Conservation (phyloP, 1,140 invertebrate species). For the Magallana gigas region DNA sequence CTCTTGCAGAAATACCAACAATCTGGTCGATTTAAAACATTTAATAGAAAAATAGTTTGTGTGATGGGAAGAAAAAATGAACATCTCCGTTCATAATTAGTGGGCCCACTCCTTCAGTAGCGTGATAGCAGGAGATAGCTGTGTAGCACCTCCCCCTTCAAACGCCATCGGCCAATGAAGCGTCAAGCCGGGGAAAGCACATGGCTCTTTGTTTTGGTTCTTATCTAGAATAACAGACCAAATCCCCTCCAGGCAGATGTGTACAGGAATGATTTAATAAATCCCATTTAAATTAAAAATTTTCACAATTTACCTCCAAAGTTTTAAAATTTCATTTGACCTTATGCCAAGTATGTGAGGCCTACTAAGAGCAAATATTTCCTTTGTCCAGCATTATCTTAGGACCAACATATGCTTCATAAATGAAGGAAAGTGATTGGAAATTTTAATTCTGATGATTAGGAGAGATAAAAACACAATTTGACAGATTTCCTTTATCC, state of each 20-base stretch:
- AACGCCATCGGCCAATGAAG: conserved; percentile 10
- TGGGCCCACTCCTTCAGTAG: conserved; percentile 28
- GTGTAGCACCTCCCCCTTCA: conserved; percentile 11
- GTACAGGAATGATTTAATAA: conserved; percentile 36
- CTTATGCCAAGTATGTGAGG: conserved; percentile 9
- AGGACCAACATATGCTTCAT: conserved; percentile 33
- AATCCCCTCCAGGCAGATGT: conserved; percentile 17
- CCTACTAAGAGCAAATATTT: conserved; percentile 21
- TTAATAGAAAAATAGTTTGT: conserved; percentile 19
- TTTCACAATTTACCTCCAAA: neutral
- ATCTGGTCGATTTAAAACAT: conserved; percentile 17
- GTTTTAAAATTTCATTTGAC: conserved; percentile 26
- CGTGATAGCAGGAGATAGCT: conserved; percentile 18
- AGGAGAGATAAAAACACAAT: conserved; percentile 27
- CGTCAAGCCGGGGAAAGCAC: neutral
- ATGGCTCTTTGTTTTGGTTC: conserved; percentile 26
- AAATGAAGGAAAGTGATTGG: conserved; percentile 30
- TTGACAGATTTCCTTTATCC: conserved; percentile 17
- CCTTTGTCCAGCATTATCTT: conserved; percentile 19
- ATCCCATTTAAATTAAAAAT: conserved; percentile 36
- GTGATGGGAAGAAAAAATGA: neutral
- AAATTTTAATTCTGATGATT: conserved; percentile 30
- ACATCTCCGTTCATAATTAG: conserved; percentile 33
- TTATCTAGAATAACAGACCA: conserved; percentile 31
- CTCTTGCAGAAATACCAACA: neutral